Evolutionary conservation across 2,888 invertebrate genomes (phyloP).

Genomic region (Idaea dimidiata): DNA sequence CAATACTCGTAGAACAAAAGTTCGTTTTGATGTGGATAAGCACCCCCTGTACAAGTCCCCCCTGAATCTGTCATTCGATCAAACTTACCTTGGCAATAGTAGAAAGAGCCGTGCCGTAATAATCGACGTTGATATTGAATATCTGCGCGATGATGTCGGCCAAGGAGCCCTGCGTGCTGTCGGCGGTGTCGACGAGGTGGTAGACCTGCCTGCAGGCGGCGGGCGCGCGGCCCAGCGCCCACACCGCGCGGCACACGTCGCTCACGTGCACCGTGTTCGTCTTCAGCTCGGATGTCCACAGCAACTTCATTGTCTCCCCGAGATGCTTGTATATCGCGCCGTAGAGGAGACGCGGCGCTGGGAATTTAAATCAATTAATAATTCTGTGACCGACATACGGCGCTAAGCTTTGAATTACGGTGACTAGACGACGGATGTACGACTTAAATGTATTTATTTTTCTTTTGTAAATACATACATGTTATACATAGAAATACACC

Average conservation of each 20-base stretch:
- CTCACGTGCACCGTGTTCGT: conserved; percentile 93
- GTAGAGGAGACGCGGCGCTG: conserved; percentile 91
- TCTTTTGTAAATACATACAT: too few species aligned
- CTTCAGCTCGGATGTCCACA: conserved; percentile 92
- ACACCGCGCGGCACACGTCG: conserved; percentile 91
- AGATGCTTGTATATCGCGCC: conserved; percentile 94
- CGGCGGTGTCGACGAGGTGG: conserved; percentile 91
- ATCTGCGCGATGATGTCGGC: conserved; percentile 90
- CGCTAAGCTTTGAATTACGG: too few species aligned
- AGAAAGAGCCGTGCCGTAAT: conserved; percentile 91
- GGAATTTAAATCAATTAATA: not conserved
- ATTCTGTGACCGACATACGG: too few species aligned
- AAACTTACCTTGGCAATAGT: conserved; percentile 89
- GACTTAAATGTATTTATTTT: too few species aligned
- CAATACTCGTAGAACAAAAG: too few species aligned
- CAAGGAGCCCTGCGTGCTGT: conserved; percentile 92
- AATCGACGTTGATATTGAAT: conserved; percentile 92
- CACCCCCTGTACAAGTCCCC: too few species aligned
- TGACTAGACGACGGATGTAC: too few species aligned
- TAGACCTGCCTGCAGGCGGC: conserved; percentile 84
- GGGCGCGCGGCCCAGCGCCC: conserved; percentile 83
- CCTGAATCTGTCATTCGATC: too few species aligned
- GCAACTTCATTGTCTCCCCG: conserved; percentile 93
- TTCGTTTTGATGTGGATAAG: too few species aligned
- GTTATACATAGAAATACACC: too few species aligned